phyloP scores from a whole-genome alignment of 1,140 invertebrate species.

The Helicoverpa armigera region DNA sequence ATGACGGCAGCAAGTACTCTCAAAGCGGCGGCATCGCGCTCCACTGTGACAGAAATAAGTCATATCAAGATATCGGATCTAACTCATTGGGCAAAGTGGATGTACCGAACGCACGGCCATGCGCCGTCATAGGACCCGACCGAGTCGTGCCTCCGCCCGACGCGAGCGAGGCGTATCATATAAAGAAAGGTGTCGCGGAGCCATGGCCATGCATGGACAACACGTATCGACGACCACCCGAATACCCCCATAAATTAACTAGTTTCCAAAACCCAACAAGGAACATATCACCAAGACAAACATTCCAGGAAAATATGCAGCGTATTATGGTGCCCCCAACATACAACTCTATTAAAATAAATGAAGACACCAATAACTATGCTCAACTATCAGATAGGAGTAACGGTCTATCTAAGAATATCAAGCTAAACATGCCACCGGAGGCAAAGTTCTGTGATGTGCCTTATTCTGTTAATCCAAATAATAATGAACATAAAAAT shows the following conservation, averaged over 20 bases:
- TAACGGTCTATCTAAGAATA: slow-evolving; percentile 65
- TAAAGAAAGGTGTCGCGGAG: slow-evolving; percentile 72
- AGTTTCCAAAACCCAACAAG: slow-evolving; percentile 74
- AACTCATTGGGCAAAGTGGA: slow-evolving; percentile 78
- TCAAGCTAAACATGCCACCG: slow-evolving; percentile 68
- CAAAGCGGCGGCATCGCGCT: slow-evolving; percentile 64
- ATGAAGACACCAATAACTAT: slow-evolving; percentile 68
- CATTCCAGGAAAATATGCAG: slow-evolving; percentile 86
- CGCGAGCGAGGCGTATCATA: slow-evolving; percentile 62
- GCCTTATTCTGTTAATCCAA: slow-evolving; percentile 79
- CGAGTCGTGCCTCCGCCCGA: slow-evolving; percentile 70
- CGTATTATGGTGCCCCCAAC: slow-evolving; percentile 81
- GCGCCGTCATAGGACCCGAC: slow-evolving; percentile 85
- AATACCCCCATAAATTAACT: slow-evolving; percentile 72
- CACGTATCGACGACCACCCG: slow-evolving; percentile 69
- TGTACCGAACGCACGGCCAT: slow-evolving; percentile 72
- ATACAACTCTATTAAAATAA: slow-evolving; percentile 71
- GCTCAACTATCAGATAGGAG: slow-evolving; percentile 55
- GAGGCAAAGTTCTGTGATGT: slow-evolving; percentile 83
- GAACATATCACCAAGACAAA: slow-evolving; percentile 85
- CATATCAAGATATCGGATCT: slow-evolving; percentile 76
- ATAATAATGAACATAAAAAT: slow-evolving; percentile 76
- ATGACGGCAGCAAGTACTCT: slow-evolving; percentile 77
- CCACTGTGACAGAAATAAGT: slow-evolving; percentile 71
- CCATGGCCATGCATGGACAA: slow-evolving; percentile 72